Evolutionary conservation across 2,888 invertebrate species (phyloP).

Genomic region (Malacosoma neustria): DNA sequence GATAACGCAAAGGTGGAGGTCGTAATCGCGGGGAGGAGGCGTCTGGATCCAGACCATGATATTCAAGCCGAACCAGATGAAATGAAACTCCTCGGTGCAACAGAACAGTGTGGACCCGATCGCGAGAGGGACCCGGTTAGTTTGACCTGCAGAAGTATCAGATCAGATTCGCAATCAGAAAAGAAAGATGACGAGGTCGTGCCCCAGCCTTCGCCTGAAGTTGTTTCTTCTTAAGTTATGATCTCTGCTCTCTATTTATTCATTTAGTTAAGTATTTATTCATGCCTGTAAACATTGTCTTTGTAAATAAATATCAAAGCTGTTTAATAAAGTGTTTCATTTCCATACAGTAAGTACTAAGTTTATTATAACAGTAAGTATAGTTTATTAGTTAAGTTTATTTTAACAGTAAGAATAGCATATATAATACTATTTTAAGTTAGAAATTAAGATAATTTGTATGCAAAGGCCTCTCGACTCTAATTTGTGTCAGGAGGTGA

Average conservation of each 20-base stretch:
- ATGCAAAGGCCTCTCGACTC: too few species aligned
- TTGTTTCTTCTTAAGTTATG: slow-evolving; percentile 34
- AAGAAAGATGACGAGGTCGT: slow-evolving; percentile 11
- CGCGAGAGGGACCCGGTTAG: slow-evolving; percentile 80
- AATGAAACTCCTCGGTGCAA: slow-evolving; percentile 77
- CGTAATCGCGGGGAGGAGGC: slow-evolving; percentile 47
- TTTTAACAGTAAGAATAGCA: too few species aligned
- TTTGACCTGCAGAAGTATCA: slow-evolving; percentile 59
- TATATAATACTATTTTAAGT: too few species aligned
- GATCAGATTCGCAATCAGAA: slow-evolving; percentile 4
- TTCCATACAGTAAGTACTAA: too few species aligned
- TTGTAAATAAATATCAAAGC: slow-evolving; percentile 12
- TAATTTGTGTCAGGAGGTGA: too few species aligned
- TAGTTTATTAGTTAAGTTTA: too few species aligned
- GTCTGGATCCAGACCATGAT: slow-evolving; percentile 34
- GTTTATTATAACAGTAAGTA: too few species aligned
- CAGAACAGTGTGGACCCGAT: slow-evolving; percentile 85
- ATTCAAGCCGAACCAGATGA: slow-evolving; percentile 38
- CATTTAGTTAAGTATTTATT: slow-evolving; percentile 14
- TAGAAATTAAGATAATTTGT: too few species aligned
- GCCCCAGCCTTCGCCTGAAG: slow-evolving; percentile 30
- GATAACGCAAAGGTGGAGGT: slow-evolving; percentile 47
- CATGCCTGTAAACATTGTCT: slow-evolving; percentile 17
- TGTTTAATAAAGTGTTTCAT: background rate
- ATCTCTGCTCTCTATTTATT: slow-evolving; percentile 30